Base-by-base conservation (phyloP, 2,888 invertebrate species). In the Aphelenchoides bicaudatus region DNA sequence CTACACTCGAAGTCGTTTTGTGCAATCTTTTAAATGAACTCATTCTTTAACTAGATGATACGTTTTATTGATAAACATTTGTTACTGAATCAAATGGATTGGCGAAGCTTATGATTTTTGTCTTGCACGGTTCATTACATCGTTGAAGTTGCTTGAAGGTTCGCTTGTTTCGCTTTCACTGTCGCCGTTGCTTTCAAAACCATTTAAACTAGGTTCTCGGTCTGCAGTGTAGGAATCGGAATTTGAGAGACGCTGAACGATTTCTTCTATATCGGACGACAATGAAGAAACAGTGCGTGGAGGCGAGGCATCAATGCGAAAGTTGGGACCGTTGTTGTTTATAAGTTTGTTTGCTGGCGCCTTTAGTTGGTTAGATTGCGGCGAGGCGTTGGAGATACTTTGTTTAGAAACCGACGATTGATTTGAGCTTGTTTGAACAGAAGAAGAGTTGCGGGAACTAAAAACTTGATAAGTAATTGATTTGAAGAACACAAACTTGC, bases 231-330 rank as follows among this genome's bases (percentile, higher is more conserved):
- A 19, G 8, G 16, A 19, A 25, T 10, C 25, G 10, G 43, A 21
- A 25, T 43, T 43, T 25, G 43, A 43, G 43, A 43, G 43, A 10
- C 43, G 43, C 23, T 25, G 43, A 6, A 21, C 43, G 43, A 43
- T 43, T n/a, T 43, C 43, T n/a, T 43, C 43, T 21, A 43, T 43
- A 25, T 43, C 43, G 8, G 43, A 43, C n/a, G 43, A 43, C 10
- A 43, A 25, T 8, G 43, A 43, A 19, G 43, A 43, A 43, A 21
- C 43, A n/a, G 43, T 21, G 10, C 23, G 43, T 10, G 43, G 43
- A 6, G 43, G 43, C 10, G 43, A 43, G 8, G 43, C 43, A 25
- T 6, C 25, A 8, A 43, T 10, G 43, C 25, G 10, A 25, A 43
- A 43, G 8, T 43, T 25, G 43, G 16, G 10, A n/a, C 43, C 23